Evolutionary conservation across 2,113 vertebrate species (phyloP).

Genomic region (Peromyscus polionotus): DNA sequence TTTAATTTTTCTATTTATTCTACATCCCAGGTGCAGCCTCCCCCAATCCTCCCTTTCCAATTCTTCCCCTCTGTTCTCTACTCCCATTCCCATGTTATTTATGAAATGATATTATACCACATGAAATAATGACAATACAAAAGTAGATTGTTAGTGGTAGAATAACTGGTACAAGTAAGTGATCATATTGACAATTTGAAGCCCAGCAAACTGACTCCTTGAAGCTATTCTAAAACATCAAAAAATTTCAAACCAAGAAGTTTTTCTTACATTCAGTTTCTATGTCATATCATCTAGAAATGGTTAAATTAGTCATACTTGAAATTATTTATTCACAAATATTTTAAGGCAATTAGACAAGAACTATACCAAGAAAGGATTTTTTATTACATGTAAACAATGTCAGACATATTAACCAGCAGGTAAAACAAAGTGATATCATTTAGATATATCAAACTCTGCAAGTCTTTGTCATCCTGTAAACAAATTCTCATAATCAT

Average conservation of each 20-base stretch:
- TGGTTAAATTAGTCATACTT: constrained; percentile 1
- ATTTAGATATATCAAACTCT: background rate
- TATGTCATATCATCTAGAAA: background rate
- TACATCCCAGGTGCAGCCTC: too few species aligned
- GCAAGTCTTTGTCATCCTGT: background rate
- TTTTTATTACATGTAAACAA: background rate
- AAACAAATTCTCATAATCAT: background rate
- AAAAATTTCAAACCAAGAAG: background rate
- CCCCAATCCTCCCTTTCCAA: too few species aligned
- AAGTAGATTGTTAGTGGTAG: background rate
- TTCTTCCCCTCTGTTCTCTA: too few species aligned
- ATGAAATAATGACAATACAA: background rate
- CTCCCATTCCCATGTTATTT: background rate
- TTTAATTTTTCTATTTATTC: too few species aligned
- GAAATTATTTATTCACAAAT: constrained; percentile 26
- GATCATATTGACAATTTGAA: background rate
- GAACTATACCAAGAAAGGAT: background rate
- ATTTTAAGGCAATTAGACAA: background rate
- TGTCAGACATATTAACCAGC: background rate
- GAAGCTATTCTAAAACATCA: background rate
- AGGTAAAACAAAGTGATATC: background rate
- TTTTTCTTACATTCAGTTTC: constrained; percentile 14
- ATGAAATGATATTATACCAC: background rate
- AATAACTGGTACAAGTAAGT: background rate
- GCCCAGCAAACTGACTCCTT: background rate